These are phyloP conservation scores for Temnothorax longispinosus DNA, from an alignment of 1,140 invertebrate species.

Conservation along the genomic window DNA sequence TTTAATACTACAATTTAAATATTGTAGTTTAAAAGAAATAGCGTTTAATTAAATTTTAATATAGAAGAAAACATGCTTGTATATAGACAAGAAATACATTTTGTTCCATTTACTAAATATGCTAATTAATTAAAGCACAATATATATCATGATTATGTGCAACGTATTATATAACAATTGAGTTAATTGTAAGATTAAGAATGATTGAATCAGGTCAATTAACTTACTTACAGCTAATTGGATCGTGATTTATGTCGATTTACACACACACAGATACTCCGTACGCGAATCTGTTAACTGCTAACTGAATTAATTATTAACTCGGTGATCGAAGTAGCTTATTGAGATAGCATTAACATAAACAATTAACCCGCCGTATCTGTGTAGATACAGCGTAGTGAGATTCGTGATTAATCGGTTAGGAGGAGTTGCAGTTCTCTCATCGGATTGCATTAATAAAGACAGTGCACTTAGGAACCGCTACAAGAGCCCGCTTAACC, in stretches of 20 bases:
- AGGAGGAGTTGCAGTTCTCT: conserved; percentile 6
- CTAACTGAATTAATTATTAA: conserved; percentile 16
- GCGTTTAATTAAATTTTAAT: neutral
- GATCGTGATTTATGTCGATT: neutral
- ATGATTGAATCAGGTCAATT: neutral
- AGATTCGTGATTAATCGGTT: conserved; percentile 39
- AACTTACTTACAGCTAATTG: conserved; percentile 2
- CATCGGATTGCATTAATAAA: conserved; percentile 47
- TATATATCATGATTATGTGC: too few relatives aligned
- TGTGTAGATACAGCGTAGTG: neutral
- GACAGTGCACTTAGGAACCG: neutral
- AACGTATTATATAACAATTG: neutral
- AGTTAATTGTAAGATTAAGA: neutral
- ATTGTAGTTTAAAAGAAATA: neutral
- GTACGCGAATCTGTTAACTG: neutral
- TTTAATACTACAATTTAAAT: neutral
- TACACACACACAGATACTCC: neutral
- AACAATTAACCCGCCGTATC: conserved; percentile 28
- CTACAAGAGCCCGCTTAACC: conserved; percentile 19
- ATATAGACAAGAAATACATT: neutral
- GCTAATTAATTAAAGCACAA: neutral
- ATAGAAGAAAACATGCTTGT: neutral
- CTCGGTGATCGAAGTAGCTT: neutral
- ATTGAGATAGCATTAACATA: conserved; percentile 19
- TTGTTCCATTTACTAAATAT: too few relatives aligned